These are phyloP conservation scores for Frankliniella intonsa DNA, from an alignment of 2,888 invertebrate species.

Conservation along the genomic window DNA sequence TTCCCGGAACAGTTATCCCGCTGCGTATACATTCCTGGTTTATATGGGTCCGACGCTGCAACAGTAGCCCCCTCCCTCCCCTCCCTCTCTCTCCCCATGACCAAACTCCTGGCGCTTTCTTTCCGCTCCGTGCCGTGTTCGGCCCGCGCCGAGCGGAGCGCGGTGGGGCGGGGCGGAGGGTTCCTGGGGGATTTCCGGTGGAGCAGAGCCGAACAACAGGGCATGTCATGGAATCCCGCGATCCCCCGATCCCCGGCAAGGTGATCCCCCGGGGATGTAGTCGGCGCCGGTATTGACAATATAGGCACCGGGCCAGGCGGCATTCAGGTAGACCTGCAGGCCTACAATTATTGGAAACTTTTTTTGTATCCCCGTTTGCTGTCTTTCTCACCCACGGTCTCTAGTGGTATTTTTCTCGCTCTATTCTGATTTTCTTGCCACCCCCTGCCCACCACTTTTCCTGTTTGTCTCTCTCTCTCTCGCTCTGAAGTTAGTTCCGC, in stretches of 20 bases:
- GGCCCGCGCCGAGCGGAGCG: neutral
- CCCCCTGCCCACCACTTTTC: neutral
- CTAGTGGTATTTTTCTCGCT: neutral
- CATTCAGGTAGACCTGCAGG: neutral
- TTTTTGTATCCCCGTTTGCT: neutral
- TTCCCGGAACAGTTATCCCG: too few species aligned
- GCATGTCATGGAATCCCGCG: slow-evolving; percentile 12
- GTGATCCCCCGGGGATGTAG: neutral
- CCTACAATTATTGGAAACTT: neutral
- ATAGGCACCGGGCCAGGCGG: neutral
- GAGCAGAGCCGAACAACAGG: slow-evolving; percentile 7
- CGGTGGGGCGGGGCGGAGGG: neutral
- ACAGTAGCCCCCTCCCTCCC: neutral
- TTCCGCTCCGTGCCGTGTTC: neutral
- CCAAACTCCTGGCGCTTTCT: neutral
- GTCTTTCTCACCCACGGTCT: neutral
- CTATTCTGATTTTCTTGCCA: neutral
- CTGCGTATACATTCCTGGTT: too few species aligned
- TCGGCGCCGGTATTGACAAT: neutral
- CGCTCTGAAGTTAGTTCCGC: neutral
- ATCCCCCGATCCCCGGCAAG: neutral
- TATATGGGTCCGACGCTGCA: too few species aligned
- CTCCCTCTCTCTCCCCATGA: neutral
- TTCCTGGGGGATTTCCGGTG: slow-evolving; percentile 21
- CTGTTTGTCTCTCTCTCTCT: neutral